Evolutionary conservation across 2,113 vertebrate species (phyloP), one percentile per base, ranked within the genome.

Genomic region (Amphiprion ocellaris): DNA sequence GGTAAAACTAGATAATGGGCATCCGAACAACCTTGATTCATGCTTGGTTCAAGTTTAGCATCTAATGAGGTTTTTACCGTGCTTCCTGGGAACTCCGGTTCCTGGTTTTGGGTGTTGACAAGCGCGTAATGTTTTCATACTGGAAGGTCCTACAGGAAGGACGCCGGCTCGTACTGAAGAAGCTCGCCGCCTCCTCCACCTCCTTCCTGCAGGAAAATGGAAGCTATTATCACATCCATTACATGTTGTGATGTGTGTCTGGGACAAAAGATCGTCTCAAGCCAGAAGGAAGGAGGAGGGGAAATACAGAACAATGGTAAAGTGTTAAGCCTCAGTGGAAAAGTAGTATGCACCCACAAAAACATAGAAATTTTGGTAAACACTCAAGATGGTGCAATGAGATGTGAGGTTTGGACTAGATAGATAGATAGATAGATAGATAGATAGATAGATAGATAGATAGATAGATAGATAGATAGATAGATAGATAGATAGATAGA

Each of bases 71-170:
- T 23, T 54, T 70, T 86, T 88, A 94, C 93, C 89, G 53, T 1
- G 50, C 50, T 54, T 89, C 88, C 76, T 77, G 86, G 77, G 69
- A 55, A 44, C 73, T 59, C 11, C 56, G 7, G 44, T 69, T 63
- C 30, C 87, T 77, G 47, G 23, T 28, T 81, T 30, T 92, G 21
- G 90, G 92, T 21, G 91, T 84, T 0, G 93, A 91, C 71, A 94
- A 56, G 23, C 88, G 88, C 63, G 82, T 66, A 23, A 84, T 79
- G 60, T 77, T 77, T 52, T 92, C 56, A 0, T 87, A 84, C 79
- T 82, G 89, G 15, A 65, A 62, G 2, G 74, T 46, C 49, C 33
- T 64, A 30, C 82, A 89, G 74, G 85, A 85, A 85, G 86, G 77
- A 72, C 41, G 62, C 26, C 2, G 59, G 39, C 58, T 86, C 73